Conservation (phyloP, 2,888 invertebrate species). For the Morinoia aosen region DNA sequence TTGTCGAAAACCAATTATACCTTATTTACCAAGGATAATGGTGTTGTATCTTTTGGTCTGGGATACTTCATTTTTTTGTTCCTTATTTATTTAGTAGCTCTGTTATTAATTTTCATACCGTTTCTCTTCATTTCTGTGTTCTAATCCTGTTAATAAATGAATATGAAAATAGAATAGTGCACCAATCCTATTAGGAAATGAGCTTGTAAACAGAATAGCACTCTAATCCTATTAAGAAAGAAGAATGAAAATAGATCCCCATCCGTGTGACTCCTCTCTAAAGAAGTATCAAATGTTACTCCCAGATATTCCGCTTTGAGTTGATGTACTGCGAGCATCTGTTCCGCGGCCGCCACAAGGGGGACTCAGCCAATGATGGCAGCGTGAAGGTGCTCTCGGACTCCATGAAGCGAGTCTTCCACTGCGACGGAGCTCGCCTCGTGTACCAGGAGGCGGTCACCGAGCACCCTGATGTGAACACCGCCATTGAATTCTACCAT, state of each 20-base stretch:
- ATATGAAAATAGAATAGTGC: not conserved
- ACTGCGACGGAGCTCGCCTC: constrained; percentile 19
- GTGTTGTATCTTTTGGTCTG: too few relatives aligned
- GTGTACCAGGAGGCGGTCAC: constrained; percentile 32
- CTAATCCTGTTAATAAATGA: too few relatives aligned
- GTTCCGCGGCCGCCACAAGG: constrained; percentile 5
- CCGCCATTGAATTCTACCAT: constrained; percentile 29
- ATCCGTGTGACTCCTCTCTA: not conserved
- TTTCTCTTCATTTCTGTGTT: too few relatives aligned
- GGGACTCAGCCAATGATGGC: not conserved
- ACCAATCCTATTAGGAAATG: not conserved
- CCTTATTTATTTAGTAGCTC: too few relatives aligned
- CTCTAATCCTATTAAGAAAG: not conserved
- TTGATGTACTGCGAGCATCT: constrained; percentile 27
- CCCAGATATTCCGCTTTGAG: constrained; percentile 44
- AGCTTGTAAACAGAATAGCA: not conserved
- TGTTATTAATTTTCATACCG: too few relatives aligned
- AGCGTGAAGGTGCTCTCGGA: constrained; percentile 9
- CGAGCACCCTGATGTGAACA: constrained; percentile 3
- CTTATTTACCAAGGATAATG: too few relatives aligned
- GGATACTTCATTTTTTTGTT: too few relatives aligned
- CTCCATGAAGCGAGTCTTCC: constrained; percentile 37
- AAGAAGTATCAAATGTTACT: not conserved
- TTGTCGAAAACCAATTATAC: too few relatives aligned
- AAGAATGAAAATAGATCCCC: not conserved